Base-by-base conservation (phyloP, 2,888 invertebrate species). In the Plebejus argus region DNA sequence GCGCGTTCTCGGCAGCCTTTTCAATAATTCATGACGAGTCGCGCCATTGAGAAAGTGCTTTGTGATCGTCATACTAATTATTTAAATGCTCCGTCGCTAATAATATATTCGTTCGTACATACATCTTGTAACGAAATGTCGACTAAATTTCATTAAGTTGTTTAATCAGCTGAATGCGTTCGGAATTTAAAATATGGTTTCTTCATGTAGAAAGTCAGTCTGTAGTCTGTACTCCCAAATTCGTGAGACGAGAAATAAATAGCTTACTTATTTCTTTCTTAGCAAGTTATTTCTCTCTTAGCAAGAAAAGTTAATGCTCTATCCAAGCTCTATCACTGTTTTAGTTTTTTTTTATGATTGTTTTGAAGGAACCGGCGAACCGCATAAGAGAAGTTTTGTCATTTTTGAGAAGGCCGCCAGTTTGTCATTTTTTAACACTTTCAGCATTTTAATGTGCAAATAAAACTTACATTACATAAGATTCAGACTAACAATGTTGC, bases 11-110 rank as follows among this genome's bases (percentile, higher is more conserved):
- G 23, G 5, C 6, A 66, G 77, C 84, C 83, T 83, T 89, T 92
- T 93, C 87, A 91, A 93, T 94, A 90, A 93, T 93, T 91, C 93
- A 93, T 92, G 87, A 83, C 83, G 87, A 90, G 89, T 87, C 90
- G 91, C 89, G 86, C 91, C 93, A 93, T 93, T 92, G 93, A 92
- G 93, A 93, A 92, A 93, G 93, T 92, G 88, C 89, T 91, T 86
- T 91, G 92, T 91, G 93, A 91, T 90, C 90, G 90, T 86, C 87
- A 93, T 93, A 93, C 92, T 91, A 92, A 93, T 92, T 90, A 82
- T 82, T 87, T 84, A 82, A 84, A 76, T 78, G 77, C 87, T 88
- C 89, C 89, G 89, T 90, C 87, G 86, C 86, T 88, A 87, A 88
- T 88, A 87, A 88, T 88, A 87, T 85, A 86, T 87, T 89, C 86